Conservation (phyloP, 2,888 invertebrate genomes). For the Eupithecia tripunctaria region DNA sequence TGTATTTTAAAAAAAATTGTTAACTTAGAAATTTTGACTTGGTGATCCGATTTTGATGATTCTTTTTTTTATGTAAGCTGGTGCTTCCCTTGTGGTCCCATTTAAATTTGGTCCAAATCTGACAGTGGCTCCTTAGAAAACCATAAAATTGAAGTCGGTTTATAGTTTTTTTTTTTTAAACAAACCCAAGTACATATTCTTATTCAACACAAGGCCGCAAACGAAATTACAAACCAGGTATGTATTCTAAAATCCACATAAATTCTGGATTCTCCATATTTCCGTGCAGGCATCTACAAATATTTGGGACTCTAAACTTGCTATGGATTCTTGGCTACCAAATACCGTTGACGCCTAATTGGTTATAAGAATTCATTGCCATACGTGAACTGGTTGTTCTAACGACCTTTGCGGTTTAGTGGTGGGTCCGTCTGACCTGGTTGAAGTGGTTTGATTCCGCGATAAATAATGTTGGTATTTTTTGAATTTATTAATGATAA, state of each 20-base stretch:
- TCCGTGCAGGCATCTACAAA: slow-evolving; percentile 22
- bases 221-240: background rate
- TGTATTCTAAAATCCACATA: background rate
- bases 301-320: slow-evolving; percentile 21
- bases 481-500: too few species aligned
- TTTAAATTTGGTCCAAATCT: too few species aligned
- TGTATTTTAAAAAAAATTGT: too few species aligned
- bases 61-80: too few species aligned
- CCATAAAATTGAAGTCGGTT: too few species aligned
- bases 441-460: background rate
- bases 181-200: background rate
- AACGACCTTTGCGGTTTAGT: background rate
- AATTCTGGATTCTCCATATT: slow-evolving; percentile 8
- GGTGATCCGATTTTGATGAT: too few species aligned
- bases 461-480: background rate
- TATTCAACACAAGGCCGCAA: background rate
- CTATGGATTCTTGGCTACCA: background rate
- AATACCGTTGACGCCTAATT: slow-evolving; percentile 29
- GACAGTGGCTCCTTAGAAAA: too few species aligned
- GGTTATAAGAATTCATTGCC: slow-evolving; percentile 24
- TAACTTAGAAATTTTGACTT: too few species aligned
- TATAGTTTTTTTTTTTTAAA: too few species aligned
- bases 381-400: slow-evolving; percentile 9
- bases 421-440: background rate
- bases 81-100: too few species aligned